Evolutionary conservation across 2,113 vertebrate species (phyloP).

Genomic region (Galemys pyrenaicus): DNA sequence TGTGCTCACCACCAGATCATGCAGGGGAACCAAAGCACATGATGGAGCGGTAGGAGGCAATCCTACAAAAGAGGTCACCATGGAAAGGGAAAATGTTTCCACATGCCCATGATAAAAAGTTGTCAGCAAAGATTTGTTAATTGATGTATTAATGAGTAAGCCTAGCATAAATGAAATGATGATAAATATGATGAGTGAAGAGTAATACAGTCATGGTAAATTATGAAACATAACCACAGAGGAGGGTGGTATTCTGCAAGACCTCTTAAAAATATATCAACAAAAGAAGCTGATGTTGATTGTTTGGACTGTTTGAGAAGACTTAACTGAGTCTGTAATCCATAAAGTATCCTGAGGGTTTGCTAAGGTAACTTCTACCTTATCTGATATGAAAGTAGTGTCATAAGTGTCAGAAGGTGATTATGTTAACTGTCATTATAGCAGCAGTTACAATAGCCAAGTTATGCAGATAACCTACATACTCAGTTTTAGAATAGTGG

Average conservation of each 20-base stretch:
- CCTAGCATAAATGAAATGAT: neutral
- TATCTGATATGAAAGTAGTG: neutral
- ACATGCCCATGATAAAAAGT: neutral
- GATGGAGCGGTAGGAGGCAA: neutral
- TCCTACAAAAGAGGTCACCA: neutral
- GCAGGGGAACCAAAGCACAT: neutral
- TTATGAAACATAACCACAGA: neutral
- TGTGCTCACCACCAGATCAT: too few species aligned
- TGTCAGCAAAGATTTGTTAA: slow-evolving; percentile 1
- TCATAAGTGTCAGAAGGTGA: neutral
- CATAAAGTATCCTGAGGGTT: neutral
- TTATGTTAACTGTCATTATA: neutral
- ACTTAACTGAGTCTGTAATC: neutral
- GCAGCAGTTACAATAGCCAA: neutral
- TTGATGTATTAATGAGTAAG: neutral
- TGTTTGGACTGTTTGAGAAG: neutral
- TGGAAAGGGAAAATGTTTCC: neutral
- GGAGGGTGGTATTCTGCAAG: neutral
- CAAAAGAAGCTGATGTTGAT: neutral
- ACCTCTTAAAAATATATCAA: neutral
- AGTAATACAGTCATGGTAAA: neutral
- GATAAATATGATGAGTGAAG: neutral
- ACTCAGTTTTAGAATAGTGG: too few species aligned
- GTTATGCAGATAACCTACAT: too few species aligned
- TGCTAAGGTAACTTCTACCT: neutral